Conservation (phyloP, 2,888 invertebrate genomes). For the Drosophila sordidula region DNA sequence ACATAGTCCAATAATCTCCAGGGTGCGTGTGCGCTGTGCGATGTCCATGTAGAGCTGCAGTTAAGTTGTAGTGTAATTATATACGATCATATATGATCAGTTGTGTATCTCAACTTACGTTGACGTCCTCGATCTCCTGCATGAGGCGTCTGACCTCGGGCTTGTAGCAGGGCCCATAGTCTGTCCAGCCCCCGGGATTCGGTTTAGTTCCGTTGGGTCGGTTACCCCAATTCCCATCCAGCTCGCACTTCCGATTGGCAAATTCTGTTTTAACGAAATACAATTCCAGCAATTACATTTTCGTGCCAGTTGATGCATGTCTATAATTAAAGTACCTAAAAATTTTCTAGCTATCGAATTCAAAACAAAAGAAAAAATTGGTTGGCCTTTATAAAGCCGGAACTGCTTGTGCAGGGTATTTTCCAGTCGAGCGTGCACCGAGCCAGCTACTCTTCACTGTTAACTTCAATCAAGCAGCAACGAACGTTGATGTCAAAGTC, state of each 20-base stretch:
- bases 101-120: constrained; percentile 73
- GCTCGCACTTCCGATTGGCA: constrained; percentile 89
- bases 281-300: constrained; percentile 17
- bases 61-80: background rate
- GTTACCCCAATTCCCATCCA: constrained; percentile 90
- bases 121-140: constrained; percentile 85
- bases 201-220: constrained; percentile 83
- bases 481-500: constrained; percentile 6
- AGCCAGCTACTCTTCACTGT: background rate
- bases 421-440: background rate
- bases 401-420: constrained; percentile 1
- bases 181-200: constrained; percentile 90
- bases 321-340: too few relatives aligned
- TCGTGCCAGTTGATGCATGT: background rate
- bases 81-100: background rate
- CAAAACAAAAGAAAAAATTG: too few relatives aligned
- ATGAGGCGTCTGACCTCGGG: constrained; percentile 89
- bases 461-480: constrained; percentile 4
- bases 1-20: constrained; percentile 94
- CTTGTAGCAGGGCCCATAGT: constrained; percentile 92
- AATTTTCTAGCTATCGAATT: too few relatives aligned
- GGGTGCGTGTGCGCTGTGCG: constrained; percentile 89
- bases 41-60: constrained; percentile 88
- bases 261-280: constrained; percentile 86
- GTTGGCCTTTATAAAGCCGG: too few relatives aligned